phyloP scores from a whole-genome alignment of 2,888 invertebrate species.

The Chromoteleia sp. region DNA sequence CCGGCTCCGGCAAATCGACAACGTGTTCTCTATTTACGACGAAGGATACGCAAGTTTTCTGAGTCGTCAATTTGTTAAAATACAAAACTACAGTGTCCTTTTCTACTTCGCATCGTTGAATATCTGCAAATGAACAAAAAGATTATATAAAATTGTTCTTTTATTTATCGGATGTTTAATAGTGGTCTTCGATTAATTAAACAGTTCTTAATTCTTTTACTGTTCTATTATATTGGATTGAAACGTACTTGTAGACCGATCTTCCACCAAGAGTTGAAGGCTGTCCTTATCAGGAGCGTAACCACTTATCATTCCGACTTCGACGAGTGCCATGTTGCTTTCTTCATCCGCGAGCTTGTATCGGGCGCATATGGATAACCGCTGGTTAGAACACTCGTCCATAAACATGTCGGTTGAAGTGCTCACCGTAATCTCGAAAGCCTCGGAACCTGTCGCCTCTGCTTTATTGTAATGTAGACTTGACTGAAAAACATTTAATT shows the following conservation, averaged over 20 bases:
- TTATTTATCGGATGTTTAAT: too few species aligned
- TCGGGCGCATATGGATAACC: slow-evolving; percentile 80
- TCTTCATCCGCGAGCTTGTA: slow-evolving; percentile 84
- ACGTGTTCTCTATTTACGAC: slow-evolving; percentile 84
- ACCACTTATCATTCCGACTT: slow-evolving; percentile 88
- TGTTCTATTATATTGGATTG: not conserved
- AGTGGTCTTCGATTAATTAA: too few species aligned
- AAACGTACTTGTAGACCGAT: slow-evolving; percentile 62
- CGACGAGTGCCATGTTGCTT: slow-evolving; percentile 86
- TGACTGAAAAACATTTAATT: slow-evolving; percentile 81
- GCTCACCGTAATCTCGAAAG: slow-evolving; percentile 85
- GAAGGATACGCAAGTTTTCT: slow-evolving; percentile 85
- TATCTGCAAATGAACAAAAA: slow-evolving; percentile 78
- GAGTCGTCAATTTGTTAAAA: slow-evolving; percentile 85
- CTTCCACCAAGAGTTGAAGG: slow-evolving; percentile 86
- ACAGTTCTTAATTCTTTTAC: too few species aligned
- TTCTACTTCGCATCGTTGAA: slow-evolving; percentile 86
- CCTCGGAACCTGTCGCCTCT: slow-evolving; percentile 85
- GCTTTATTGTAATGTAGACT: slow-evolving; percentile 86
- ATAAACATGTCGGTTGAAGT: slow-evolving; percentile 83
- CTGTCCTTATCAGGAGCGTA: slow-evolving; percentile 87
- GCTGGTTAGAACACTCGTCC: slow-evolving; percentile 85
- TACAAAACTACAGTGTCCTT: slow-evolving; percentile 85
- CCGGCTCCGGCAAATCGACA: slow-evolving; percentile 85
- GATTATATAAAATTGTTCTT: too few species aligned